phyloP scores from a whole-genome alignment of 1,140 invertebrate genomes.

The Mercenaria mercenaria region DNA sequence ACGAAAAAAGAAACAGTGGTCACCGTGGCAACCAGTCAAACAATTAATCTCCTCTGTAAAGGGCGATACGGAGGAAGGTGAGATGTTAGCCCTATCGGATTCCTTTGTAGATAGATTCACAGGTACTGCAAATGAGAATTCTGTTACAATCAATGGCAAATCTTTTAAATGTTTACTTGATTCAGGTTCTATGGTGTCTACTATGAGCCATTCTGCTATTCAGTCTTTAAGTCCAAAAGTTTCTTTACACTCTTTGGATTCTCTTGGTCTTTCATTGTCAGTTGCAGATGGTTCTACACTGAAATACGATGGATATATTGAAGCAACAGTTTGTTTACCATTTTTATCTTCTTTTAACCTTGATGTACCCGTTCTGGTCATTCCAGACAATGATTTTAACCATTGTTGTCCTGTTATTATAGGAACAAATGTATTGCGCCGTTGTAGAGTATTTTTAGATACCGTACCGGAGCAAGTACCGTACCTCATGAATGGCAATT shows the following conservation, averaged over 20 bases:
- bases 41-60: background rate
- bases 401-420: background rate
- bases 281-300: background rate
- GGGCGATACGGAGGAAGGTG: background rate
- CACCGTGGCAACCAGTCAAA: background rate
- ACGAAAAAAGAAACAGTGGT: no score
- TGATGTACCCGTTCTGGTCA: background rate
- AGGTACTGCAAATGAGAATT: background rate
- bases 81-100: background rate
- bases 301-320: background rate
- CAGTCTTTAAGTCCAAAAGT: background rate
- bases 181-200: background rate
- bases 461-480: background rate
- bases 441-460: background rate
- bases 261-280: background rate
- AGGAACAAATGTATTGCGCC: background rate
- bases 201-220: background rate
- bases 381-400: background rate
- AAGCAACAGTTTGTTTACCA: background rate
- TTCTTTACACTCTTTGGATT: background rate
- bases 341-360: slow-evolving; percentile 12
- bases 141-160: background rate
- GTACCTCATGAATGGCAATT: background rate
- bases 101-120: background rate
- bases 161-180: background rate